Evolutionary conservation across 2,797 vertebrate species (phyloP), one percentile per base, ranked within the genome.

Genomic region (Spondyliosoma cantharus): DNA sequence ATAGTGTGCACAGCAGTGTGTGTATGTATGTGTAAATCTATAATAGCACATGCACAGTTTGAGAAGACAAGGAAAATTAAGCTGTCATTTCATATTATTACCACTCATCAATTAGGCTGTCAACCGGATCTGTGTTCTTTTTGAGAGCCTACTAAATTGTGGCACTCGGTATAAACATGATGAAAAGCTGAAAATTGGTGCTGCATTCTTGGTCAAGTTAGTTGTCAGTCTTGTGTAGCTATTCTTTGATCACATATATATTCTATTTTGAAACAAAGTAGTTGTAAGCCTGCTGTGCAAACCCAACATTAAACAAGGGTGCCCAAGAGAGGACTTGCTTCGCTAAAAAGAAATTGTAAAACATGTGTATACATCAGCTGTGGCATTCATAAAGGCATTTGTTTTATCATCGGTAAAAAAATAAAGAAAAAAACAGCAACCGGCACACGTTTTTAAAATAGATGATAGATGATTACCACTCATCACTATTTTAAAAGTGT

Each of bases 11-110:
- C 24, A 25, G 27, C 37, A 37, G 37, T 37, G 32, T 24, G n/a
- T 63, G 27, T 20, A 15, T 56, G 9, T 19, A 11, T 53, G 45
- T 15, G 3, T 54, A 17, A 57, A 24, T 67, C 24, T 25, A 15
- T 19, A 16, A 3, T 22, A 4, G 37, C 37, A 45, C 58, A 58
- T 49, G n/a, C 27, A 32, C 0, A 62, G 9, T 15, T 45, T 49
- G 5, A 20, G 50, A 64, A 59, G 53, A 57, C 16, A 25, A 65
- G 24, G 16, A 50, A 19, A 59, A 73, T 27, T 5, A 25, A 57
- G 53, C 48, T 56, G 57, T 69, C 64, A 64, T 67, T 45, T 76
- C 27, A 19, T 52, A 46, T 80, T 25, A 32, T 75, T 54, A 45
- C 19, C 17, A 60, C 16, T 3, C 45, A 17, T 58, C 25, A 58